phyloP scores from a whole-genome alignment of 1,140 invertebrate species.

The Eubasilissa regina region DNA sequence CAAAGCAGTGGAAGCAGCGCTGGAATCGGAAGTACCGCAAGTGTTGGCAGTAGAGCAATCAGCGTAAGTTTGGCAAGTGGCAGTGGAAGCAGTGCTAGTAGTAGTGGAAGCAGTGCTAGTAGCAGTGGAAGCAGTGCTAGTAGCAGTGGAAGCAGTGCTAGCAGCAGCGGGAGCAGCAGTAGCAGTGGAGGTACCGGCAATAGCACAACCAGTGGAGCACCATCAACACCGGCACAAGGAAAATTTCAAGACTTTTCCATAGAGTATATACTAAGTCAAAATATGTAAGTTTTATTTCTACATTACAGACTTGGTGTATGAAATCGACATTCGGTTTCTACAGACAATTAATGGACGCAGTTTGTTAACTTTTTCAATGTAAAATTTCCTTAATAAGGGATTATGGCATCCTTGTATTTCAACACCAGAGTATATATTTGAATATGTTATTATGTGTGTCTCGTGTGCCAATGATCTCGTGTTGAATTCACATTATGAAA shows the following conservation, averaged over 20 bases:
- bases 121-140: not conserved
- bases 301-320: too few species aligned
- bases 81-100: slow-evolving; percentile 16
- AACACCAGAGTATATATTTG: too few species aligned
- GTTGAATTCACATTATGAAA: not conserved
- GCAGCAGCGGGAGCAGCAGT: slow-evolving; percentile 6
- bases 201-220: not conserved
- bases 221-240: slow-evolving; percentile 1
- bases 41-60: not conserved
- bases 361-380: too few species aligned
- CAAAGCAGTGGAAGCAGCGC: not conserved
- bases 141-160: slow-evolving; percentile 5
- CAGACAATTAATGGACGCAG: too few species aligned
- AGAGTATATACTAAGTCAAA: slow-evolving; percentile 56
- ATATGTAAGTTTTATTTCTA: slow-evolving; percentile 41
- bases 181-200: not conserved
- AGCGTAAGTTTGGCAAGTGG: not conserved
- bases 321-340: too few species aligned
- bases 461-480: slow-evolving; percentile 6
- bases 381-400: too few species aligned
- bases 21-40: not conserved
- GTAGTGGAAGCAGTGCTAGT: not conserved
- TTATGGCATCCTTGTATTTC: too few species aligned
- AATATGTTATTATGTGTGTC: not conserved
- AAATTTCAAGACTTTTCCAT: slow-evolving; percentile 59